A percentile compares a stretch with the other conserved stretches of the same genome.
These are phyloP conservation scores for Macrosiphum euphorbiae DNA, from an alignment of 2,888 invertebrate species.

Conservation along the genomic window DNA sequence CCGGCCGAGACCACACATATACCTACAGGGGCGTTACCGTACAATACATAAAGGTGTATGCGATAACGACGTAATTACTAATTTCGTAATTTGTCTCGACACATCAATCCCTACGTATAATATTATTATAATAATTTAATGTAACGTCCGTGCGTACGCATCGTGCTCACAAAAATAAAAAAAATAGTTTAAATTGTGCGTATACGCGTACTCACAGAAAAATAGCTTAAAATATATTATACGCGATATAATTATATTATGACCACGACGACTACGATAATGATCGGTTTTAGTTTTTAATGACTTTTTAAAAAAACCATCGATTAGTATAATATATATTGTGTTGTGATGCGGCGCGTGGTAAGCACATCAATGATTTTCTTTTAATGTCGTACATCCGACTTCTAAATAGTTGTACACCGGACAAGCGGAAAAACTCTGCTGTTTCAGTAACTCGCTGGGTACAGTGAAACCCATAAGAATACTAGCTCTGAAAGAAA, in stretches of 20 bases:
- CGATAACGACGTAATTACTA: slow-evolving; percentile 10
- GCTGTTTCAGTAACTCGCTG: no score
- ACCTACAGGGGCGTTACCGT: not conserved
- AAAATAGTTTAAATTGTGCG: not conserved
- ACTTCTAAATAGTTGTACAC: not conserved
- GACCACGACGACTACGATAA: not conserved
- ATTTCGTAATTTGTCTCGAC: not conserved
- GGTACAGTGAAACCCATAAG: no score
- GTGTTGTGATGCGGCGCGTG: not conserved
- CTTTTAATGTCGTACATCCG: not conserved
- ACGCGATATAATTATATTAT: not conserved
- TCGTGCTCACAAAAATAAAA: no score
- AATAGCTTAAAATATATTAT: no score
- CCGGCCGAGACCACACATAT: slow-evolving; percentile 2
- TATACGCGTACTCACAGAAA: no score
- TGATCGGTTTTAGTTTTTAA: not conserved
- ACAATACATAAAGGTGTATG: not conserved
- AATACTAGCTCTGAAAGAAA: no score
- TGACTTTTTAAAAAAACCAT: not conserved
- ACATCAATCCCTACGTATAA: not conserved
- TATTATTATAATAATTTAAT: not conserved
- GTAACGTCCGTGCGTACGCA: not conserved
- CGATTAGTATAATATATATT: not conserved
- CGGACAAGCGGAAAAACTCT: not conserved
- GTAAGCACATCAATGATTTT: not conserved